These are phyloP conservation scores for Crypturellus undulatus DNA, from an alignment of 2,113 vertebrate species.

Conservation along the genomic window DNA sequence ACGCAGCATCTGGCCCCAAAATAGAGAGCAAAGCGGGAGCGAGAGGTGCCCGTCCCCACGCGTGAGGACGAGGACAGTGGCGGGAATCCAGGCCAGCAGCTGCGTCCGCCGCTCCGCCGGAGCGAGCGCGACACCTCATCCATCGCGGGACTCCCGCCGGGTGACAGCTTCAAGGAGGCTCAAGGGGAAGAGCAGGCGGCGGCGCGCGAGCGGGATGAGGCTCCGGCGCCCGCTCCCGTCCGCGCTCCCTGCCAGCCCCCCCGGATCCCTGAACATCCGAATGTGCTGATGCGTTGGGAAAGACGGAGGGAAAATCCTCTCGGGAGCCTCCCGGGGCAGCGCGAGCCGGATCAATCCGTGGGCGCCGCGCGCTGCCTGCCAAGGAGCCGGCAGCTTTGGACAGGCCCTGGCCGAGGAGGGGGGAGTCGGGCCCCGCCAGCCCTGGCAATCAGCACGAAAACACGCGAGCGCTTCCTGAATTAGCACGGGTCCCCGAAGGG, in stretches of 20 bases:
- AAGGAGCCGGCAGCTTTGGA: neutral
- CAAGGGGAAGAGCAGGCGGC: neutral
- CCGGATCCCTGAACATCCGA: neutral
- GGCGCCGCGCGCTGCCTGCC: neutral
- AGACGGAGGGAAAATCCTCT: neutral
- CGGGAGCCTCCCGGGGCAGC: neutral
- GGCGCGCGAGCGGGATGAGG: neutral
- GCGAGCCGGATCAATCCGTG: neutral
- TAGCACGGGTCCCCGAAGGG: neutral
- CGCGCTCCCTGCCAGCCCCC: neutral
- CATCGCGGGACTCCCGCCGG: neutral
- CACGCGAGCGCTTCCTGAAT: neutral
- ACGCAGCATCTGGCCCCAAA: no score
- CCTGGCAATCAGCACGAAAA: neutral
- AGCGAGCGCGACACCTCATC: neutral
- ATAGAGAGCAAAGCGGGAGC: neutral
- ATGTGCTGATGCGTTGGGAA: neutral
- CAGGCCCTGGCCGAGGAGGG: neutral
- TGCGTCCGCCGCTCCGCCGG: no score
- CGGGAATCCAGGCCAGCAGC: no score
- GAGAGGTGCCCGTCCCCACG: no score
- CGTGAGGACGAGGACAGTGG: no score
- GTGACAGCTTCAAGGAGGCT: neutral
- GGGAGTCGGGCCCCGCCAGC: neutral
- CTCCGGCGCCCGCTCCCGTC: no score